Conservation (phyloP, 2,113 vertebrate species). For the Rissa tridactyla region DNA sequence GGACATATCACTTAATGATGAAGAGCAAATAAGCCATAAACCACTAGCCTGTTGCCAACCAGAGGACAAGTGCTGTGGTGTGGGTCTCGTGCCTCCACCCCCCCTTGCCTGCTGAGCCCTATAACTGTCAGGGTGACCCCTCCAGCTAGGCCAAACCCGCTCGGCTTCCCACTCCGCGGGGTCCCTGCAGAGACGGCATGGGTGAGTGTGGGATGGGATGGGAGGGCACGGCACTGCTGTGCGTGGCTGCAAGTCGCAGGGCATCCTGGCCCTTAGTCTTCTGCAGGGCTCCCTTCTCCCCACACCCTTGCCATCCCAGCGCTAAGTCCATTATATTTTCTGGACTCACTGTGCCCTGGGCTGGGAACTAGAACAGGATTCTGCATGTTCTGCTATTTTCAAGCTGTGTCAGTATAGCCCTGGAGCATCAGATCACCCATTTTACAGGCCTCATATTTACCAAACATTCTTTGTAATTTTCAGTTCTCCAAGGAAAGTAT, state of each 20-base stretch:
- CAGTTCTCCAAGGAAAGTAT: background rate
- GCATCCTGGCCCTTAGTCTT: background rate
- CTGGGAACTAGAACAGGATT: background rate
- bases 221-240: background rate
- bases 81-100: constrained; percentile 37
- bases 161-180: background rate
- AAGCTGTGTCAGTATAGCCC: background rate
- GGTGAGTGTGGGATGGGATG: constrained; percentile 21
- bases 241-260: background rate
- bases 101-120: background rate
- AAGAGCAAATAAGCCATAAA: constrained; percentile 27
- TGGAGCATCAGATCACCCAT: background rate
- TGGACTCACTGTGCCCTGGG: background rate
- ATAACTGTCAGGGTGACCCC: constrained; percentile 38
- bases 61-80: background rate
- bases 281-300: background rate
- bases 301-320: background rate
- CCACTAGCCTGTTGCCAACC: background rate
- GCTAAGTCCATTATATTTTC: accelerated
- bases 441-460: background rate
- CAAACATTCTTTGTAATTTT: background rate
- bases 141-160: background rate
- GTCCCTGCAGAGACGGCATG: background rate
- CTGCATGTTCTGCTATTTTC: background rate
- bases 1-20: background rate